phyloP scores from a whole-genome alignment of 2,113 vertebrate species.

The Caracal caracal region DNA sequence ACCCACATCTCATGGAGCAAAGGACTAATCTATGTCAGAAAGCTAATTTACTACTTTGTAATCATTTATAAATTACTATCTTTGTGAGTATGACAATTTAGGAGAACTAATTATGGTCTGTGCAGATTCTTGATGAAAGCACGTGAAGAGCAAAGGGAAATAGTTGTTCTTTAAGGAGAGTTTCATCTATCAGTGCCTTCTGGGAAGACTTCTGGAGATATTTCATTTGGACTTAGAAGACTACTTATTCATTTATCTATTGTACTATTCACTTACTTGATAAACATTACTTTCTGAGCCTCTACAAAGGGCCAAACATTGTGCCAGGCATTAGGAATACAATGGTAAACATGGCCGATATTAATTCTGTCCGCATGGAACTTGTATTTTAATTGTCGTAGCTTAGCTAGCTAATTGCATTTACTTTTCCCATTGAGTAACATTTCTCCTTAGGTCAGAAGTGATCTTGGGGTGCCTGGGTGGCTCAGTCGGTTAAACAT shows the following conservation, averaged over 20 bases:
- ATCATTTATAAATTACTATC: conserved; percentile 35
- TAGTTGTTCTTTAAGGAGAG: background rate
- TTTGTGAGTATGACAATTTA: background rate
- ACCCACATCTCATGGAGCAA: background rate
- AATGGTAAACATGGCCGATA: background rate
- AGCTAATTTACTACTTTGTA: conserved; percentile 45
- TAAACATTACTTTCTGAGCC: background rate
- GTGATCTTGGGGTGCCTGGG: background rate
- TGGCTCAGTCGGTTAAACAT: too few relatives aligned
- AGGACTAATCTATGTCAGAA: conserved; percentile 9
- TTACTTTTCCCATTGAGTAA: background rate
- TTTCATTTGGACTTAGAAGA: conserved; percentile 45
- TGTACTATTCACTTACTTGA: background rate
- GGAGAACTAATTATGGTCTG: background rate
- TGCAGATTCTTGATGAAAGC: background rate
- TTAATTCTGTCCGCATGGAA: background rate
- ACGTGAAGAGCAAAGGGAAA: background rate
- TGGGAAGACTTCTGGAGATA: background rate
- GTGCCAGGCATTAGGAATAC: background rate
- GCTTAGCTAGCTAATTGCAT: background rate
- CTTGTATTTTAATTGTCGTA: background rate
- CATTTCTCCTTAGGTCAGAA: background rate
- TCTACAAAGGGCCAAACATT: background rate
- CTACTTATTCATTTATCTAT: background rate
- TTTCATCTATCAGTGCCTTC: background rate